These are phyloP conservation scores for Leptinotarsa undecemlineata DNA, from an alignment of 1,140 invertebrate genomes.

Conservation along the genomic window DNA sequence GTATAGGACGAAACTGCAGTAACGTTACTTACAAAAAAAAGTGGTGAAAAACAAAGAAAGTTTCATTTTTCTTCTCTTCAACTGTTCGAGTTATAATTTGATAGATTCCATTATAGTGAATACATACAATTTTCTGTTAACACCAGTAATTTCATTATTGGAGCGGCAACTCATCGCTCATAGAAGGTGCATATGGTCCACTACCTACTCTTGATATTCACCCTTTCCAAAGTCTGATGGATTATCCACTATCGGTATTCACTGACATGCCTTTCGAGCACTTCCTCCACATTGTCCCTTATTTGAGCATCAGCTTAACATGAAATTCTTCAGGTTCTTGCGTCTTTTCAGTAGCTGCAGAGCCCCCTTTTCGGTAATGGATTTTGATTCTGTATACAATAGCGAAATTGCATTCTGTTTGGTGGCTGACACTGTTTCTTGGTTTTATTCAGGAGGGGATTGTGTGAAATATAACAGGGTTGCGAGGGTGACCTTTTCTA, in stretches of 20 bases:
- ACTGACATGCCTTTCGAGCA: constrained; percentile 46
- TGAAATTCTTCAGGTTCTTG: constrained; percentile 36
- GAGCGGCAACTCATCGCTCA: too few relatives aligned
- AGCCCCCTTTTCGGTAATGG: constrained; percentile 45
- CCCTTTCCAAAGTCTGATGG: constrained; percentile 31
- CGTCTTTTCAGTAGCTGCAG: constrained; percentile 36
- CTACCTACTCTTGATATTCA: neutral
- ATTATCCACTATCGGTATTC: constrained; percentile 54
- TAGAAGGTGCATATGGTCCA: too few relatives aligned
- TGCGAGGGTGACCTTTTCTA: too few relatives aligned
- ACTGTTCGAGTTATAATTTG: too few relatives aligned
- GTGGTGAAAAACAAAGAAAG: too few relatives aligned
- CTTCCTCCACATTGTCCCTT: constrained; percentile 41
- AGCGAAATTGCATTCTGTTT: constrained; percentile 46
- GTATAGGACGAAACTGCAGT: too few relatives aligned
- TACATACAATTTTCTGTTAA: too few relatives aligned
- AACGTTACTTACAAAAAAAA: too few relatives aligned
- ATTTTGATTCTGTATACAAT: constrained; percentile 54
- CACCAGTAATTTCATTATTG: too few relatives aligned
- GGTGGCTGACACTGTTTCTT: constrained; percentile 41
- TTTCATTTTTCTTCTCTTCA: too few relatives aligned
- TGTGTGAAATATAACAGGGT: constrained; percentile 27
- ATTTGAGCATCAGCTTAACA: constrained; percentile 49
- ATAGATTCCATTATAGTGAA: too few relatives aligned
- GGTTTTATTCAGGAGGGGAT: constrained; percentile 38